Percentiles rank a stretch among this genome's conserved stretches.
phyloP scores from a whole-genome alignment of 2,888 invertebrate species.

The Lasioglossum calceatum region DNA sequence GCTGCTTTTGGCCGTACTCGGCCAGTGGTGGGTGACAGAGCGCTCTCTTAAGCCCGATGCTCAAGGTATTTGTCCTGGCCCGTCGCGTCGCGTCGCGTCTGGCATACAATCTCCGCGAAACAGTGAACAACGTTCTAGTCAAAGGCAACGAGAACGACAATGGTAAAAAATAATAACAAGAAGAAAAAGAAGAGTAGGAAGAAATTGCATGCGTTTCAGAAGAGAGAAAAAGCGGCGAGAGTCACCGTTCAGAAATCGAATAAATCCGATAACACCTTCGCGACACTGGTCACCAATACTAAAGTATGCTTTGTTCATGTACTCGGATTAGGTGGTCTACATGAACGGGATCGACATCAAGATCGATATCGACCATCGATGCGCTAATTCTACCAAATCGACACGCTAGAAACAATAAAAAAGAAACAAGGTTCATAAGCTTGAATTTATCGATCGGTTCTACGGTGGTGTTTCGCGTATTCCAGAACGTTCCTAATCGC shows the following conservation, averaged over 20 bases:
- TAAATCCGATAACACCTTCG: not conserved
- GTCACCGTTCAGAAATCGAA: not conserved
- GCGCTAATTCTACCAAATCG: not conserved
- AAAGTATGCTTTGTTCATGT: constrained; percentile 49
- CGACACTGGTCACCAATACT: not conserved
- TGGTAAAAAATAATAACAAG: too few species aligned
- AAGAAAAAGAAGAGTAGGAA: too few species aligned
- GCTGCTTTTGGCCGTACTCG: not conserved
- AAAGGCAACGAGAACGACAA: too few species aligned
- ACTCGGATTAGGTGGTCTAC: constrained; percentile 57
- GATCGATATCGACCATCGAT: not conserved
- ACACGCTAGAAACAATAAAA: not conserved
- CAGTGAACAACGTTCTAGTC: too few species aligned
- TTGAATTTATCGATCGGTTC: constrained; percentile 43
- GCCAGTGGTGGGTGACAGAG: not conserved
- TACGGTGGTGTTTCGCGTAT: too few species aligned
- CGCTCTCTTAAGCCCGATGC: not conserved
- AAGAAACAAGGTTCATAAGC: not conserved
- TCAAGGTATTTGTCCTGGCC: not conserved
- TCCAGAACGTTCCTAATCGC: constrained; percentile 35
- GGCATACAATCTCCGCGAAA: too few species aligned
- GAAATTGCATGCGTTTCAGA: not conserved
- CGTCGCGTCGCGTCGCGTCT: too few species aligned
- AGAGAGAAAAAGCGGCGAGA: too few species aligned
- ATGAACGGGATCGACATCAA: constrained; percentile 34